Evolutionary conservation across 2,797 vertebrate species (phyloP).

Genomic region (Todus mexicanus): DNA sequence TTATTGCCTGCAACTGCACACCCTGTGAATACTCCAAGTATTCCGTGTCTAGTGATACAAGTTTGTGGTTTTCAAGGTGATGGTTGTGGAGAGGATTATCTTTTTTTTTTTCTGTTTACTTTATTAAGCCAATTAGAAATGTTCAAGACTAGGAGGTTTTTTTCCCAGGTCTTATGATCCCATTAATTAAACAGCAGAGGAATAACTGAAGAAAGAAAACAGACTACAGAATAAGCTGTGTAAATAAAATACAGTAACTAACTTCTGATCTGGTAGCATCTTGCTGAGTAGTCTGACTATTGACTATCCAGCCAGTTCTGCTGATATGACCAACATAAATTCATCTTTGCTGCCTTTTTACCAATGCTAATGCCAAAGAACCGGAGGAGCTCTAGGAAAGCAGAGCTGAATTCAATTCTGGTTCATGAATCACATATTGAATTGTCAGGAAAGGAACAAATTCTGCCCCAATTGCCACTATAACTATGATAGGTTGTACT

Average conservation of each 20-base stretch:
- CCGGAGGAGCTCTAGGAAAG: slow-evolving; percentile 15
- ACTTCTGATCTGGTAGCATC: slow-evolving; percentile 4
- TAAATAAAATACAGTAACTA: slow-evolving; percentile 29
- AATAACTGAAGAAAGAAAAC: slow-evolving; percentile 24
- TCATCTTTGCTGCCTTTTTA: slow-evolving; percentile 32
- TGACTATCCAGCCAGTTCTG: slow-evolving; percentile 33
- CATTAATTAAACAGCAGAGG: slow-evolving; percentile 37
- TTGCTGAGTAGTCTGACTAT: slow-evolving; percentile 30
- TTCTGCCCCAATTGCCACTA: slow-evolving; percentile 64
- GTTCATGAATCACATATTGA: slow-evolving; percentile 63
- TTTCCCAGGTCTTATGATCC: slow-evolving; percentile 17
- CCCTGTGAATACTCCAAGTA: background rate
- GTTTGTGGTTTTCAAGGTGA: background rate
- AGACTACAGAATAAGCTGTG: background rate
- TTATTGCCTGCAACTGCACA: slow-evolving; percentile 5
- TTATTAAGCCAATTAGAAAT: slow-evolving; percentile 48
- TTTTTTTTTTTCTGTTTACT: slow-evolving; percentile 17
- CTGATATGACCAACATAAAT: slow-evolving; percentile 47
- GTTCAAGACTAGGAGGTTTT: slow-evolving; percentile 15
- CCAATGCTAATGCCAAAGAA: slow-evolving; percentile 17
- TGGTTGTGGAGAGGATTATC: slow-evolving; percentile 23
- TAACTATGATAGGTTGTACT: slow-evolving; percentile 60
- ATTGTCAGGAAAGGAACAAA: slow-evolving; percentile 68
- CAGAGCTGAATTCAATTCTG: slow-evolving; percentile 43
- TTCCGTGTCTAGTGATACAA: background rate